Base-by-base conservation (phyloP, 2,113 vertebrate genomes). In the Galbula dea region DNA sequence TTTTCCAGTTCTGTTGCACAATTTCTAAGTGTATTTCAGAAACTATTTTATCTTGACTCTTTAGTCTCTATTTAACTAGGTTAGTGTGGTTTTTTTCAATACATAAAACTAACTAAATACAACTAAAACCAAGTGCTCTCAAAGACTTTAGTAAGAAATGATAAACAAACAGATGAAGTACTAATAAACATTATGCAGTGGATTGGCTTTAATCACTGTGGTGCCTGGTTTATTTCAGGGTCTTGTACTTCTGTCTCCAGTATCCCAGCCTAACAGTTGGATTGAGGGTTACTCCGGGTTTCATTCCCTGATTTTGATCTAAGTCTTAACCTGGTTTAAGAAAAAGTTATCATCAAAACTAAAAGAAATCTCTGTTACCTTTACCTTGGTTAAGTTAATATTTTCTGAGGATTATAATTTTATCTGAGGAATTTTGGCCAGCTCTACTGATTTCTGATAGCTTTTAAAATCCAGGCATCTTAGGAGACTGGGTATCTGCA, bases 251-350 rank as follows among this genome's bases (percentile, higher is more conserved):
- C 55, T 37, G 2, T 29, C 34, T 49, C 27, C 5, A 34, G 32
- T 7, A 6, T 62, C 19, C 13, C n/a, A 51, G 12, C 0, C 2
- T 32, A 79, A 34, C 11, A 71, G 7, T 0, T 21, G 15, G 16
- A 3, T 49, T 81, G 37, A 58, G 12, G 19, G 10, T 27, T 89
- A 39, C 34, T 30, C 24, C 69, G 19, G 11, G 9, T 62, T 91
- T 90, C 36, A 26, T 13, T 41, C 29, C 3, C 49, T 21, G 26
- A 37, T 29, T 74, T 83, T 86, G n/a, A 86, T 29, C 18, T 17
- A 88, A 29, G 49, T 20, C 10, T 79, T 63, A n/a, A 11, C 13
- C 9, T 68, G 30, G 7, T 65, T 90, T 69, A 77, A 43, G 52
- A 67, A 83, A 93, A 89, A 66, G 0, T 7, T 34, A 10, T 15